Evolutionary conservation across 2,888 invertebrate genomes (phyloP), one percentile per base, ranked within the genome.

Genomic region (Ormyrus pomaceus): DNA sequence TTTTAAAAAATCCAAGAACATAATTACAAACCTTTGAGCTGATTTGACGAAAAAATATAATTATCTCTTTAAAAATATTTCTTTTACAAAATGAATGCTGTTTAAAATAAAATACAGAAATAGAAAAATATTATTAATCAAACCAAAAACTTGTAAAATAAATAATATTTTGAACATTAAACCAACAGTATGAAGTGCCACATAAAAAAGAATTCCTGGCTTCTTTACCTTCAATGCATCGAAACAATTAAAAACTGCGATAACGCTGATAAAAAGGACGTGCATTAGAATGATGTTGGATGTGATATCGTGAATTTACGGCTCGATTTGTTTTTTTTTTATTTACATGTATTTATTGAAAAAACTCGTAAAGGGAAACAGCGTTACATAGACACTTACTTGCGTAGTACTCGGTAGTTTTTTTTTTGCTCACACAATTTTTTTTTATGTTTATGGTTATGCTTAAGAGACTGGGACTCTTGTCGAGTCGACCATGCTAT

Each of bases 321-420:
- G 48, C 34, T 34, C 34, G 34, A 34, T 34, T 34, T 34, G 48
- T 61, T 55, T 19, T 69, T 68, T 74, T 34, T 86, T 85, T 87
- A 85, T 87, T 86, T 86, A 88, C 85, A 86, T 84, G 83, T 87
- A 84, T 88, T 87, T 87, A 87, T 87, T 88, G 83, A 85, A 84
- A 88, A 88, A 86, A 85, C 85, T 86, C 81, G 84, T 83, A 83
- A 85, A 84, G 84, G 85, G 74, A 82, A 86, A 87, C 87, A 87
- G 87, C 84, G 84, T 87, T 86, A 87, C 86, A 88, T 86, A 85
- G 86, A 87, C 87, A 87, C 83, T 86, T 87, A 87, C 64, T 83
- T 83, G 84, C 86, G 84, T 84, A 84, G 84, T 86, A 85, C 81
- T 77, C 82, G 80, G 75, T 34, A 34, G 34, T 81, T 83, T 82